A percentile compares a stretch with the other conserved stretches of the same genome.
Conservation (phyloP, 2,888 invertebrate species). For the Metallyticus violacea region DNA sequence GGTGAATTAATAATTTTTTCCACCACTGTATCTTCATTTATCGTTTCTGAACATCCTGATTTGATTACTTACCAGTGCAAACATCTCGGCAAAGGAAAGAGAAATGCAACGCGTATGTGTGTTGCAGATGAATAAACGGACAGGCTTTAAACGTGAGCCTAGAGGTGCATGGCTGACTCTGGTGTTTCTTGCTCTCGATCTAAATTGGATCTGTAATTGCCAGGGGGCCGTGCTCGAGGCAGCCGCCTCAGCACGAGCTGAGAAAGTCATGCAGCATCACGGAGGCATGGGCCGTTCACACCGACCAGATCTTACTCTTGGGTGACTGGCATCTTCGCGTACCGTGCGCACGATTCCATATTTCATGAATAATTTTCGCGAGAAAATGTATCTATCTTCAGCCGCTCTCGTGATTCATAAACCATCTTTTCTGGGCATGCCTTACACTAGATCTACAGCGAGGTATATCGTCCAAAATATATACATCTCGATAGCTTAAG, state of each 20-base stretch:
- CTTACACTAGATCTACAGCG: neutral
- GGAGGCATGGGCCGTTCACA: neutral
- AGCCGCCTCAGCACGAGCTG: neutral
- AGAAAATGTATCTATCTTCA: neutral
- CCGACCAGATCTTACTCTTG: too few relatives aligned
- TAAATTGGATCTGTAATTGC: neutral
- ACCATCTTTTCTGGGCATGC: neutral
- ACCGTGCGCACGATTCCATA: neutral
- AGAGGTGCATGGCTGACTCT: too few relatives aligned
- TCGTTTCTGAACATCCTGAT: too few relatives aligned
- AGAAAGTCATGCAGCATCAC: neutral
- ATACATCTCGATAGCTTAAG: neutral
- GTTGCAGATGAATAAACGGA: neutral
- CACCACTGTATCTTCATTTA: too few relatives aligned
- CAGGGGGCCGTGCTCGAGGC: neutral
- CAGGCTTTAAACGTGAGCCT: neutral
- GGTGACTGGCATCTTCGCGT: neutral
- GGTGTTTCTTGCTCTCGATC: neutral
- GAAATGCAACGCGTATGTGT: too few relatives aligned
- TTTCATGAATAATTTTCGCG: neutral
- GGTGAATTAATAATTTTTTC: too few relatives aligned
- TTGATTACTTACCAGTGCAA: too few relatives aligned
- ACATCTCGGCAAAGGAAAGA: too few relatives aligned
- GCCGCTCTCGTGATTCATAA: neutral
- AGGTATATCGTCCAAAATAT: neutral